Evolutionary conservation across 1,140 invertebrate genomes (phyloP).

Genomic region (Aradophagus sp.): DNA sequence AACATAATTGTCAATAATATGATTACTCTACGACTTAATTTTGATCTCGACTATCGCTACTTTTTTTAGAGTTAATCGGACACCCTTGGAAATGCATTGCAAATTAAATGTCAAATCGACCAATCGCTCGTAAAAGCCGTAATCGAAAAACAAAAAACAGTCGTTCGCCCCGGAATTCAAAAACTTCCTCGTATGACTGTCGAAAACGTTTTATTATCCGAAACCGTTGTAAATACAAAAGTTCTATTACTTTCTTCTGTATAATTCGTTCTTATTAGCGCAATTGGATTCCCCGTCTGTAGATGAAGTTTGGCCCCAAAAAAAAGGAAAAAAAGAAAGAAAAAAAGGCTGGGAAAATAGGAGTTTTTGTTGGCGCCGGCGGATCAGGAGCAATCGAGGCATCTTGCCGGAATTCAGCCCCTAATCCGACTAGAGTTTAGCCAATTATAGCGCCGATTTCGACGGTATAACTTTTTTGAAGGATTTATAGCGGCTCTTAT

Average conservation of each 20-base stretch:
- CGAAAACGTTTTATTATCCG: constrained; percentile 31
- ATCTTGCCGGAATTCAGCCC: constrained; percentile 54
- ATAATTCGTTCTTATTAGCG: constrained; percentile 50
- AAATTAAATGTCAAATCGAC: no score
- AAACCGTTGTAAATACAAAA: constrained; percentile 38
- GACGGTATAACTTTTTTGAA: constrained; percentile 57
- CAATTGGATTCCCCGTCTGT: constrained; percentile 42
- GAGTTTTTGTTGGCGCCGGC: constrained; percentile 42
- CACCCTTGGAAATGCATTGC: no score
- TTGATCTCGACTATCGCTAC: no score
- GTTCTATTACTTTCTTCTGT: constrained; percentile 37
- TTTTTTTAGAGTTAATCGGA: no score
- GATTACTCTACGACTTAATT: no score
- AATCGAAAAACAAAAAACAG: constrained; percentile 13
- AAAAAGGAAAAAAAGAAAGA: constrained; percentile 23
- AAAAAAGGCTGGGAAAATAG: no score
- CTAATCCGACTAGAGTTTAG: constrained; percentile 57
- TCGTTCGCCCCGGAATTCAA: not conserved
- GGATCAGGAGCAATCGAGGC: constrained; percentile 45
- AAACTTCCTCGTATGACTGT: constrained; percentile 2
- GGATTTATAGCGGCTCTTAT: constrained; percentile 56
- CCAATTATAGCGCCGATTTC: constrained; percentile 58
- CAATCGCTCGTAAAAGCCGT: not conserved
- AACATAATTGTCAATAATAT: no score
- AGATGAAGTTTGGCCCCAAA: constrained; percentile 42